Base-by-base conservation (phyloP, 1,140 invertebrate species). In the Drosophila asahinai region DNA sequence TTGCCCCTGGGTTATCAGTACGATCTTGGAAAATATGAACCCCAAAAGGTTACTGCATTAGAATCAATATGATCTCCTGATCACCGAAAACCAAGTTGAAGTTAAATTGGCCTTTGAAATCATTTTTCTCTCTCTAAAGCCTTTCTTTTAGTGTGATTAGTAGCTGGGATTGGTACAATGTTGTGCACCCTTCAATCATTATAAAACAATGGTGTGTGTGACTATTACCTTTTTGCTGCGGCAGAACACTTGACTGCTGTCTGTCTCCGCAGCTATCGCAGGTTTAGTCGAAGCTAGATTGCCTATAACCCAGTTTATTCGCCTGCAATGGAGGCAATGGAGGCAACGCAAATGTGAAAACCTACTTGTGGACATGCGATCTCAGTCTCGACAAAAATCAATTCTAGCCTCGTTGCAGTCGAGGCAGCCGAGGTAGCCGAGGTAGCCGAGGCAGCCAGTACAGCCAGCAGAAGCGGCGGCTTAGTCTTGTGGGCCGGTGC, bases 401-500 rank as follows among this genome's bases (percentile, higher is more conserved):
- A 83, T 83, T 83, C 60, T 76, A 83, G 73, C 80, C 81, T 66
- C 80, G 65, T 83, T 83, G 59, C 54, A 51, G 8, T 11, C 22
- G 22, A 22, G 61, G 9, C 9, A 36, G 17, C 52, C 15, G 25
- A 27, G 25, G 54, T 45, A 51, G 8, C 11, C 22, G 25, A 27
- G 25, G 54, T 45, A 51, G 8, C 14, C 22, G 17, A 17, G 58
- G 11, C 33, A 36, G 33, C 52, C 15, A 75, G 57, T 60, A 63
- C 60, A 67, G 52, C 4, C 52, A 30, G 45, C 14, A 43, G 17
- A 27, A 30, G 45, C 9, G 33, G 27, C 38, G 33, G 54, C 38
- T 43, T 45, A 19, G 30, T 63, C 36, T 9, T 61, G 45, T 14
- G 22, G 17, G 25, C 33, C 27, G 25, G 22, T 14, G 64, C 15